Conservation (phyloP, 2,888 invertebrate genomes). For the Aproaerema taeniolella region DNA sequence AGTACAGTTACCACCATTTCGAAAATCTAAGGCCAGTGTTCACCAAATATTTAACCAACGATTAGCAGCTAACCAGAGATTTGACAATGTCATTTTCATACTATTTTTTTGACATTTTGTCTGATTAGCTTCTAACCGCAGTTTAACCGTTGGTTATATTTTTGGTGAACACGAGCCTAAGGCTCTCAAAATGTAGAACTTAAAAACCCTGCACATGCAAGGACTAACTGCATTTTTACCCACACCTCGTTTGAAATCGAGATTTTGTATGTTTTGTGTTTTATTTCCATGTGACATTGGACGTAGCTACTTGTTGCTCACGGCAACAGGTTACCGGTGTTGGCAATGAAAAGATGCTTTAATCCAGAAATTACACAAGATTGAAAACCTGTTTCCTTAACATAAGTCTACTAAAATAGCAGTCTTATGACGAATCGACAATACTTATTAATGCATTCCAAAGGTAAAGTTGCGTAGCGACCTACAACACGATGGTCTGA, state of each 20-base stretch:
- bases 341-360: slow-evolving; percentile 8
- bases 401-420: neutral
- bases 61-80: no score
- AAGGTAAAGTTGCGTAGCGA: slow-evolving; percentile 12
- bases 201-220: slow-evolving; percentile 7
- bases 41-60: no score
- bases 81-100: no score
- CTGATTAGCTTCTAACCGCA: no score
- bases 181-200: slow-evolving; percentile 1
- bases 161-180: no score
- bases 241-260: slow-evolving; percentile 8
- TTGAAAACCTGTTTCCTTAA: no score
- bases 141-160: no score
- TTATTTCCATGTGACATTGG: slow-evolving; percentile 9
- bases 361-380: no score
- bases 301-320: slow-evolving; percentile 1
- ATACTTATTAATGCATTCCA: slow-evolving; percentile 9
- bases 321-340: slow-evolving; percentile 7
- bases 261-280: neutral
- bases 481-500: slow-evolving; percentile 29
- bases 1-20: no score
- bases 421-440: slow-evolving; percentile 3
- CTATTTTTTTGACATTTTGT: no score
- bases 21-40: no score
- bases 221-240: slow-evolving; percentile 1